Percentiles rank a stretch among this genome's conserved stretches.
These are phyloP conservation scores for Tenthredo distinguenda DNA, from an alignment of 2,888 invertebrate species.

Conservation along the genomic window DNA sequence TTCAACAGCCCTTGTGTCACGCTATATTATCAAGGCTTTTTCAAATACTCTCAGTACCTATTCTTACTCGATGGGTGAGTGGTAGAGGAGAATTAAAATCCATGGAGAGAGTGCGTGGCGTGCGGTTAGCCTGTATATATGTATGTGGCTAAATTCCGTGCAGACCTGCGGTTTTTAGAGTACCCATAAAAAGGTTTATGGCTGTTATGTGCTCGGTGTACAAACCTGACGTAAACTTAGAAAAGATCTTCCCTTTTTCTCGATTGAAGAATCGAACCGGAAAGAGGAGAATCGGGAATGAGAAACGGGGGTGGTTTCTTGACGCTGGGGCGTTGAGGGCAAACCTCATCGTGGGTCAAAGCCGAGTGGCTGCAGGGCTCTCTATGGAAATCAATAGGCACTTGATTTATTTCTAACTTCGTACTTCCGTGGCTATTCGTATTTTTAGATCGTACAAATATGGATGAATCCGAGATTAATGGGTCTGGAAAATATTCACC, in stretches of 20 bases:
- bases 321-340: not conserved
- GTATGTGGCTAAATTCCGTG: not conserved
- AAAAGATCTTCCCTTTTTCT: not conserved
- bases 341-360: slow-evolving; percentile 41
- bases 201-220: not conserved
- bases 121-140: not conserved
- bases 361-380: slow-evolving; percentile 11
- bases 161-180: not conserved
- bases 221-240: not conserved
- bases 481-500: not conserved
- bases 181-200: not conserved
- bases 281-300: not conserved
- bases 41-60: not conserved
- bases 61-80: not conserved
- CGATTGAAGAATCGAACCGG: not conserved
- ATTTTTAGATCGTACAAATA: not conserved
- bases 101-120: not conserved
- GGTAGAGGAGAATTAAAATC: not conserved
- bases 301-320: not conserved
- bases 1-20: not conserved
- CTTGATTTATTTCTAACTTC: slow-evolving; percentile 43
- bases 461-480: not conserved
- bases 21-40: not conserved
- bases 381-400: slow-evolving; percentile 45
- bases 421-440: not conserved